Conservation (phyloP, 2,888 invertebrate species). For the Halictus quadricinctus region DNA sequence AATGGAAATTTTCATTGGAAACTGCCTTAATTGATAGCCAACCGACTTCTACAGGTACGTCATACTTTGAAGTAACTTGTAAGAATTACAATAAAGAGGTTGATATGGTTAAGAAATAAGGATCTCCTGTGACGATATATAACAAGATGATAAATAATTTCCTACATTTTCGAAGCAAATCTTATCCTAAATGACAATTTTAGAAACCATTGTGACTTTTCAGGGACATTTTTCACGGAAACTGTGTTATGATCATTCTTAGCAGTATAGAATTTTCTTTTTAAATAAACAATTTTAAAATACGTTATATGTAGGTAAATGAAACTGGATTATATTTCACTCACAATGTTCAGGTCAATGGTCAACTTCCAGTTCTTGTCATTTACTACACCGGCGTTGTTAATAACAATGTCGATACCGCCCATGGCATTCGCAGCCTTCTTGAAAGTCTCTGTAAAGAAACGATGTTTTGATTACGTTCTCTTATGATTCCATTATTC, state of each 20-base stretch:
- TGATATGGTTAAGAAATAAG: too few species aligned
- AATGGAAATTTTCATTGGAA: not conserved
- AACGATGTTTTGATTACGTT: not conserved
- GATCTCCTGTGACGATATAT: too few species aligned
- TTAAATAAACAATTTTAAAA: not conserved
- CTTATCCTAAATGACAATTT: not conserved
- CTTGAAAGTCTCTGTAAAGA: conserved; percentile 80
- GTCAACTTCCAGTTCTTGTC: conserved; percentile 88
- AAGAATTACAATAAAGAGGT: too few species aligned
- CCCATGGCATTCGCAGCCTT: conserved; percentile 80
- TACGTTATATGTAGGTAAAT: not conserved
- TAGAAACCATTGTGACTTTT: not conserved
- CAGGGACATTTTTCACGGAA: not conserved
- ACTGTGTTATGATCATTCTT: not conserved
- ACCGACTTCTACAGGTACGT: too few species aligned
- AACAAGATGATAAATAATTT: too few species aligned
- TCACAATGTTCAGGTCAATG: conserved; percentile 90
- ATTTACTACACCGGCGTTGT: conserved; percentile 91
- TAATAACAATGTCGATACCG: conserved; percentile 88
- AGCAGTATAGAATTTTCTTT: not conserved
- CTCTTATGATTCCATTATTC: not conserved
- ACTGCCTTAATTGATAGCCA: too few species aligned
- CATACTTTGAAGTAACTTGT: too few species aligned
- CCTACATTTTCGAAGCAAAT: not conserved
- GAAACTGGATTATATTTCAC: conserved; percentile 56